A percentile compares a stretch with the other conserved stretches of the same genome.
phyloP scores from a whole-genome alignment of 2,113 vertebrate species.

The Axis porcinus region DNA sequence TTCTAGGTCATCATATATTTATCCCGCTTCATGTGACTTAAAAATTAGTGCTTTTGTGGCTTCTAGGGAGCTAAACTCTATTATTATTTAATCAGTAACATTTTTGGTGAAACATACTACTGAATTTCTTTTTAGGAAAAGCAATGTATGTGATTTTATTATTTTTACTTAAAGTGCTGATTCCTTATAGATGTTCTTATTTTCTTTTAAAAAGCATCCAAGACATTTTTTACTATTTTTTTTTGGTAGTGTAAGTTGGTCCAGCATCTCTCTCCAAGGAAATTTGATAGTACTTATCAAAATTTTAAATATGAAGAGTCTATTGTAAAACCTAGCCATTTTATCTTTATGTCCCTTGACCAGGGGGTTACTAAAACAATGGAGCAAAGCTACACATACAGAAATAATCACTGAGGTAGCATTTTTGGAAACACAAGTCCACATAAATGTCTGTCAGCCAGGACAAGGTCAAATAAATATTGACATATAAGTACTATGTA shows the following conservation, averaged over 20 bases:
- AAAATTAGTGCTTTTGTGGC: not conserved
- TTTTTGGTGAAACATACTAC: not conserved
- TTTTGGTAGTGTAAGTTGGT: not conserved
- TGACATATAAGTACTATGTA: not conserved
- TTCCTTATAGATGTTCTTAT: not conserved
- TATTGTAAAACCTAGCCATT: not conserved
- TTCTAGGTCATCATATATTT: not conserved
- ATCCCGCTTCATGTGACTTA: not conserved
- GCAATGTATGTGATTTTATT: not conserved
- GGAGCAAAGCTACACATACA: not conserved
- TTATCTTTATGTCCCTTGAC: not conserved
- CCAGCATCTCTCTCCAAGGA: not conserved
- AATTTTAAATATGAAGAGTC: not conserved
- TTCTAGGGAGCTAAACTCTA: not conserved
- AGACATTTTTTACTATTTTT: not conserved
- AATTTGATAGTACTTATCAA: not conserved
- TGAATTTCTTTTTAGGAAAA: not conserved
- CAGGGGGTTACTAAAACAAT: not conserved
- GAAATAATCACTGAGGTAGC: not conserved
- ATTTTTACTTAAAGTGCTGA: not conserved
- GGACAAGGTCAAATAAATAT: not conserved
- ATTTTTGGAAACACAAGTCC: not conserved
- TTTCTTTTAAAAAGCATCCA: not conserved
- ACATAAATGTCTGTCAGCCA: not conserved
- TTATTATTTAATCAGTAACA: not conserved